phyloP scores from a whole-genome alignment of 2,797 vertebrate species.

The Spea hammondii region DNA sequence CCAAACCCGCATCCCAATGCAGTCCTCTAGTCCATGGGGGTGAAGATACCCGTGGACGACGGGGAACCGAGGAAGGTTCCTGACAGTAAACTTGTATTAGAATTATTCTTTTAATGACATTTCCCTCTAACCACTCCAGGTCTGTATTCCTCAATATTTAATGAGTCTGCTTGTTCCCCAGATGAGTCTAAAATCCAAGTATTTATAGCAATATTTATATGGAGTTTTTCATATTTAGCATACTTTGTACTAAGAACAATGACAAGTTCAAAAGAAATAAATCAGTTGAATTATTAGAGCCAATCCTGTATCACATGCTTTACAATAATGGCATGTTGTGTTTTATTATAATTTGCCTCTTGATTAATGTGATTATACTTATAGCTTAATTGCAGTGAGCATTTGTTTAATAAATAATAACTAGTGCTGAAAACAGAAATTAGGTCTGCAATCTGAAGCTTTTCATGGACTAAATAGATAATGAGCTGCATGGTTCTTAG shows the following conservation, averaged over 20 bases:
- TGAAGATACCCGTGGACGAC: no score
- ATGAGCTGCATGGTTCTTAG: slow-evolving; percentile 23
- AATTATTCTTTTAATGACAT: no score
- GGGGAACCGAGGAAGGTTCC: no score
- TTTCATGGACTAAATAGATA: slow-evolving; percentile 5
- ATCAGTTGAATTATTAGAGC: neutral
- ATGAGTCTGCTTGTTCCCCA: neutral
- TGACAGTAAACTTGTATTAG: no score
- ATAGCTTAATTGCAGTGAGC: slow-evolving; percentile 6
- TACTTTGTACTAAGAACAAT: neutral
- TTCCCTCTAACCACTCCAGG: no score
- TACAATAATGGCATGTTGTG: neutral
- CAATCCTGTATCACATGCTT: neutral
- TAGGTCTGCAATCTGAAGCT: slow-evolving; percentile 8
- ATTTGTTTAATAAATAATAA: slow-evolving; percentile 31
- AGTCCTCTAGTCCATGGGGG: no score
- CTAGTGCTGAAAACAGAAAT: neutral
- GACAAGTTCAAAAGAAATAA: slow-evolving; percentile 11
- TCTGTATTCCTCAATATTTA: neutral
- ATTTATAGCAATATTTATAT: slow-evolving; percentile 6
- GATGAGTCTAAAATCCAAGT: neutral
- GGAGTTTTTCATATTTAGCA: neutral
- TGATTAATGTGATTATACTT: slow-evolving; percentile 25
- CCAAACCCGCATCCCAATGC: no score
- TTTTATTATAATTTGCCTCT: slow-evolving; percentile 12